Percentiles rank a stretch among this genome's conserved stretches.
Conservation (phyloP, 2,888 invertebrate species). For the Nemotelus pantherinus region DNA sequence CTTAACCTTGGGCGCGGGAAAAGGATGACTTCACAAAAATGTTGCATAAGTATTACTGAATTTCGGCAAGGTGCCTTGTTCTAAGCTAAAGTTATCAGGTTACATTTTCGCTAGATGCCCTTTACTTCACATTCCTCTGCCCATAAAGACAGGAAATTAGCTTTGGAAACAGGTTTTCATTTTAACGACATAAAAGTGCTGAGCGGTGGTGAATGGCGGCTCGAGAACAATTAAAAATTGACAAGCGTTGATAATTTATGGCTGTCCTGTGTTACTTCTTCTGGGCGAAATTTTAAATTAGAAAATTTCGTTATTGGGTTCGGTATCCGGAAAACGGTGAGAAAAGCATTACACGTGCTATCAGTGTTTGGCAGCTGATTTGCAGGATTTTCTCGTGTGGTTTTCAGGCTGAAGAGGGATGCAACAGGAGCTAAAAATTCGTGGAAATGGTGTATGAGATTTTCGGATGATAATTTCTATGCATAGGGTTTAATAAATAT, state of each 20-base stretch:
- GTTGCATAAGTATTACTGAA: not conserved
- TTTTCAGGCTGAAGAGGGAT: not conserved
- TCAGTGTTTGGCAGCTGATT: slow-evolving; percentile 22
- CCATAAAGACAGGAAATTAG: slow-evolving; percentile 29
- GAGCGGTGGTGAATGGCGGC: slow-evolving; percentile 16
- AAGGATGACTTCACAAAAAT: slow-evolving; percentile 31
- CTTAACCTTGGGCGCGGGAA: not conserved
- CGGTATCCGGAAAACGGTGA: not conserved
- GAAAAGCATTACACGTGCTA: not conserved
- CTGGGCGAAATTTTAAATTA: slow-evolving; percentile 47
- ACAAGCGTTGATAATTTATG: slow-evolving; percentile 51
- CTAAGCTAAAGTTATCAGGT: not conserved
- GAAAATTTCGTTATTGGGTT: slow-evolving; percentile 40
- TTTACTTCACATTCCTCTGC: not conserved
- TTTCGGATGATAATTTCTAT: too few relatives aligned
- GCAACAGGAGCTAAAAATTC: slow-evolving; percentile 1
- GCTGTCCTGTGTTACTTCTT: slow-evolving; percentile 38
- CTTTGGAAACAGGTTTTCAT: slow-evolving; percentile 39
- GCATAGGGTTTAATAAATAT: too few relatives aligned
- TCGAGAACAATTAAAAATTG: slow-evolving; percentile 50
- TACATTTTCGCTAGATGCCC: not conserved
- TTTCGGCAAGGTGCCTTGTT: not conserved
- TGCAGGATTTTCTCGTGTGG: not conserved
- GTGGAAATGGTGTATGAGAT: too few relatives aligned
- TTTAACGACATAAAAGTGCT: slow-evolving; percentile 25